Conservation (phyloP, 1,140 invertebrate genomes). For the Drosophila burlai region DNA sequence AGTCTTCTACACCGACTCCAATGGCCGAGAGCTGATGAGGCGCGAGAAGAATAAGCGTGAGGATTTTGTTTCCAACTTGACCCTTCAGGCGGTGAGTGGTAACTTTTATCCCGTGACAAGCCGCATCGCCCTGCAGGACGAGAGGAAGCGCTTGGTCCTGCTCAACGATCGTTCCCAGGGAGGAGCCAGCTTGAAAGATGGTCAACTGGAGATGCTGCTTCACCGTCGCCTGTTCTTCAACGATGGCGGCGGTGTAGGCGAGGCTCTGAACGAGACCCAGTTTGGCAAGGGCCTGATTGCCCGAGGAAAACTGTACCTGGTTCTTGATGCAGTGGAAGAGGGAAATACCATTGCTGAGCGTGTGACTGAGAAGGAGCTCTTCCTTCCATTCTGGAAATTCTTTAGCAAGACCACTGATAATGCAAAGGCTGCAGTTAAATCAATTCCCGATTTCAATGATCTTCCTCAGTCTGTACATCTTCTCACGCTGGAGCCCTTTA, state of each 20-base stretch:
- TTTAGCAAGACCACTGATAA: conserved; percentile 59
- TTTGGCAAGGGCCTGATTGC: conserved; percentile 92
- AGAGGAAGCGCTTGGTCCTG: conserved; percentile 87
- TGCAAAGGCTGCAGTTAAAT: conserved; percentile 55
- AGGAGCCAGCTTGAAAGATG: conserved; percentile 91
- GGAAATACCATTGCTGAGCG: conserved; percentile 42
- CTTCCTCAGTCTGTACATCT: conserved; percentile 92
- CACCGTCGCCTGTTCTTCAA: conserved; percentile 95
- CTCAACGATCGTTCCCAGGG: conserved; percentile 95
- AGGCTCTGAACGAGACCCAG: conserved; percentile 95
- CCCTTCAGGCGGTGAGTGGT: conserved; percentile 87
- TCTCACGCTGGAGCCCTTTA: conserved; percentile 94
- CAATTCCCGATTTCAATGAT: conserved; percentile 43
- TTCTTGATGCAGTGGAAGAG: conserved; percentile 86
- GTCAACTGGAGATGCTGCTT: conserved; percentile 93
- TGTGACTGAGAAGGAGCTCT: conserved; percentile 57
- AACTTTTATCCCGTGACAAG: conserved; percentile 98
- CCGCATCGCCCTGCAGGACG: conserved; percentile 89
- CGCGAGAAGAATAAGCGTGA: conserved; percentile 90
- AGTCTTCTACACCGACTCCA: conserved; percentile 96
- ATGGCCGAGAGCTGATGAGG: conserved; percentile 95
- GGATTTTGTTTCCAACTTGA: conserved; percentile 91
- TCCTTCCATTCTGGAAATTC: conserved; percentile 73
- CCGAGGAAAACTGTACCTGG: conserved; percentile 90
- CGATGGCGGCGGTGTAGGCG: conserved; percentile 96